Evolutionary conservation across 2,888 invertebrate species (phyloP), one percentile per base, ranked within the genome.

Genomic region (Hartigia nigra): DNA sequence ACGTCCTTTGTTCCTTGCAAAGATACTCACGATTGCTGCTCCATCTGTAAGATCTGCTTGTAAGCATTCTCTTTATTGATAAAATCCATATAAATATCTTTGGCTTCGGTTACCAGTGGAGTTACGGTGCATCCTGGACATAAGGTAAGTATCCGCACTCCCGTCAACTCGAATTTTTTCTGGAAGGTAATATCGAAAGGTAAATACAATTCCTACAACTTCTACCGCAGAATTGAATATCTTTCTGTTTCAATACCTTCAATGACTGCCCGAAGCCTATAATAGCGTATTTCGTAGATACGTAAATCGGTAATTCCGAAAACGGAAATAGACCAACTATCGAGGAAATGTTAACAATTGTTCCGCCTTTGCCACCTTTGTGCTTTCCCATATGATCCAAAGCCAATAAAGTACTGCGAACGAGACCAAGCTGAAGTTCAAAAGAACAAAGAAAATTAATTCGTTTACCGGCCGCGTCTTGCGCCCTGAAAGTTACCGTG

Each of bases 311-410:
- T 11, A 92, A 85, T 31, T 91, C 92, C 34, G 92, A 91, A n/a
- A 92, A 90, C 0, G 92, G 88, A 82, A 92, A 89, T 70, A 92
- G 91, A 0, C 94, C 95, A 80, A 93, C 92, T 39, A 94, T 93
- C 0, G 95, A 95, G 0, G 94, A 92, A 55, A 95, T 91, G 86
- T 95, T 95, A 31, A 95, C 92, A 35, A 95, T 93, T 0, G 93
- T 92, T 0, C 95, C 95, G 4, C 95, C 95, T 32, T 87, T 84
- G 2, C 92, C 92, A 12, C 92, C 92, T 78, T 91, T 92, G 82
- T 92, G 91, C 77, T 90, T 91, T 9, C 92, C 90, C 87, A 93
- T 90, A 78, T 91, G 87, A 75, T 92, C 90, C 78, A 93, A 81
- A 3, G 89, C 93, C 31, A 92, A 83, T 35, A 91, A 78, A 0